A percentile compares a stretch with the other conserved stretches of the same genome.
These are phyloP conservation scores for Holocentrus rufus DNA, from an alignment of 2,797 vertebrate genomes.

Conservation along the genomic window DNA sequence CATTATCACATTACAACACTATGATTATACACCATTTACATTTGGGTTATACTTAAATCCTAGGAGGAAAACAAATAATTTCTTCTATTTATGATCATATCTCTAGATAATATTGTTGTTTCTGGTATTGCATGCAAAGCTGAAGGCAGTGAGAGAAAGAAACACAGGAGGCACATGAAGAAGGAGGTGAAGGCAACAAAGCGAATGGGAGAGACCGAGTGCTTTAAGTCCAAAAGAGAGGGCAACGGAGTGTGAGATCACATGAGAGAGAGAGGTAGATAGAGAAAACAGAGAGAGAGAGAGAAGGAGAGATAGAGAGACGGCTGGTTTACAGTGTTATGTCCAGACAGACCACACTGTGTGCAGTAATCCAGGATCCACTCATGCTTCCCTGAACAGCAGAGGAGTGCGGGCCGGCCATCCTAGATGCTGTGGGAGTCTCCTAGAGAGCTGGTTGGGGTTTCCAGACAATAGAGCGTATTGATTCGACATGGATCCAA, in stretches of 20 bases:
- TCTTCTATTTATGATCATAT: no score
- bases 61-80: no score
- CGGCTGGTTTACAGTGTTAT: slow-evolving; percentile 38
- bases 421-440: slow-evolving; percentile 64
- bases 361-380: slow-evolving; percentile 56
- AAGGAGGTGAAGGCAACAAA: slow-evolving; percentile 1
- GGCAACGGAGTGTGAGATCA: not conserved
- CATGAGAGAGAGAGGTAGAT: not conserved
- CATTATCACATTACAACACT: no score
- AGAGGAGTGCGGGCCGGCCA: slow-evolving; percentile 49
- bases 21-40: no score
- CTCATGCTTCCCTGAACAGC: slow-evolving; percentile 61
- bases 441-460: slow-evolving; percentile 53
- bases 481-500: slow-evolving; percentile 66
- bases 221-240: not conserved
- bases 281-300: not conserved
- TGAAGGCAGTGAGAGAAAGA: slow-evolving; percentile 1
- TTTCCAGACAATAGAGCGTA: slow-evolving; percentile 71
- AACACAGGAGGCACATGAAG: slow-evolving; percentile 6
- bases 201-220: not conserved
- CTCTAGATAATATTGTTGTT: no score
- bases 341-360: slow-evolving; percentile 45
- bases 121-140: not conserved
- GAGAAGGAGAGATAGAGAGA: slow-evolving; percentile 17
- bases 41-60: no score